Base-by-base conservation (phyloP, 2,113 vertebrate species). In the Corythoichthys intestinalis region DNA sequence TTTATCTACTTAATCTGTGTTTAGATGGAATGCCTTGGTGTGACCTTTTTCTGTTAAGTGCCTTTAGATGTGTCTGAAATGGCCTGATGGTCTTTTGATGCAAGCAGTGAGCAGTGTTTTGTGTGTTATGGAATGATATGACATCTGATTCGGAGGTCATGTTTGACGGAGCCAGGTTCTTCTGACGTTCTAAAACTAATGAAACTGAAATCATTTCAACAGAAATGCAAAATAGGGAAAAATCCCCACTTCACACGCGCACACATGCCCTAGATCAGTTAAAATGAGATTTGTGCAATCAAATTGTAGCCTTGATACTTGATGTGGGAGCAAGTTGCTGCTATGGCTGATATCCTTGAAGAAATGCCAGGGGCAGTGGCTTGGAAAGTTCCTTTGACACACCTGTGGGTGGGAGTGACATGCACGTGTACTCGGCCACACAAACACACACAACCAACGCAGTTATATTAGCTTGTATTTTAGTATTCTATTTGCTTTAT, bases 361-460 rank as follows among this genome's bases (percentile, higher is more conserved):
- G 62, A 71, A 48, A 54, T 83, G 78, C 76, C 76, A 78, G 70
- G 61, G 65, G 57, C 66, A 79, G 73, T 71, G 80, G 79, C 74
- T 58, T 83, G 77, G 75, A 80, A 80, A 80, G 13, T 71, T 72
- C 67, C 75, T 72, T 79, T 66, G 5, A 74, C 75, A 86, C 86
- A 86, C 85, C 89, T 88, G 85, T 80, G 80, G 69, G 65, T 85
- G 79, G 79, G 85, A 85, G 76, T 81, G 81, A n/a, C 66, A 5
- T 48, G 66, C 7, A 20, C 54, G 65, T 72, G 49, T 57, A 35
- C n/a, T 58, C 38, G 17, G 48, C 68, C 39, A 12, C 13, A 37
- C 62, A 62, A 35, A 28, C 63, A 50, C 41, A 46, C 57, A 15
- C 70, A 34, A 20, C 39, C 20, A 0, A 56, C 58, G 58, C 34